Percentiles rank a stretch among this genome's conserved stretches.
phyloP scores from a whole-genome alignment of 2,888 invertebrate species.

The Biston betularia region DNA sequence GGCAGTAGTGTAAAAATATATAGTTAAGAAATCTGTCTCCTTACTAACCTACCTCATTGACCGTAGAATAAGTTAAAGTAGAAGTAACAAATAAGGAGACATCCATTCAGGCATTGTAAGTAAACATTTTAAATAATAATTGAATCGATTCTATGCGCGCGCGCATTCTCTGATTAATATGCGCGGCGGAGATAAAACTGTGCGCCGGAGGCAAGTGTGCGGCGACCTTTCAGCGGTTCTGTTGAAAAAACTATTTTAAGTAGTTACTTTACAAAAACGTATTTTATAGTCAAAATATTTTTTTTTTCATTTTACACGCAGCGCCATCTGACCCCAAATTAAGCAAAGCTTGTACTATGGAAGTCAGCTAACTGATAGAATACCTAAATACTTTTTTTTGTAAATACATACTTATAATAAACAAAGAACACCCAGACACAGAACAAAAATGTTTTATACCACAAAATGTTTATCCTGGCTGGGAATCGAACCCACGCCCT shows the following conservation, averaged over 20 bases:
- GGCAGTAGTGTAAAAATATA: background rate
- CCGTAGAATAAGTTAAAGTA: constrained; percentile 74
- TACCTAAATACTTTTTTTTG: too few species aligned
- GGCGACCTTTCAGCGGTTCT: constrained; percentile 22
- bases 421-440: too few species aligned
- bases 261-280: too few species aligned
- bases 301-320: too few species aligned
- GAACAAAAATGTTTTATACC: too few species aligned
- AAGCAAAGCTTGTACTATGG: too few species aligned
- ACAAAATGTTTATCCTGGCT: too few species aligned
- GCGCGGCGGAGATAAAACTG: constrained; percentile 53
- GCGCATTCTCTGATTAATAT: constrained; percentile 72
- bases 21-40: constrained; percentile 49
- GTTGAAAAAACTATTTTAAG: background rate
- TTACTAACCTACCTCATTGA: constrained; percentile 52
- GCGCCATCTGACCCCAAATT: too few species aligned
- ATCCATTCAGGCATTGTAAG: constrained; percentile 80
- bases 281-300: too few species aligned
- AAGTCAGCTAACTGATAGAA: too few species aligned
- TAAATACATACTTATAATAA: too few species aligned
- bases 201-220: constrained; percentile 29
- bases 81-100: constrained; percentile 79
- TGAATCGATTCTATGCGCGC: constrained; percentile 74
- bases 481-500: too few species aligned
- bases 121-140: constrained; percentile 81